Evolutionary conservation across 2,888 invertebrate genomes (phyloP).

Genomic region (Cephus spinipes): DNA sequence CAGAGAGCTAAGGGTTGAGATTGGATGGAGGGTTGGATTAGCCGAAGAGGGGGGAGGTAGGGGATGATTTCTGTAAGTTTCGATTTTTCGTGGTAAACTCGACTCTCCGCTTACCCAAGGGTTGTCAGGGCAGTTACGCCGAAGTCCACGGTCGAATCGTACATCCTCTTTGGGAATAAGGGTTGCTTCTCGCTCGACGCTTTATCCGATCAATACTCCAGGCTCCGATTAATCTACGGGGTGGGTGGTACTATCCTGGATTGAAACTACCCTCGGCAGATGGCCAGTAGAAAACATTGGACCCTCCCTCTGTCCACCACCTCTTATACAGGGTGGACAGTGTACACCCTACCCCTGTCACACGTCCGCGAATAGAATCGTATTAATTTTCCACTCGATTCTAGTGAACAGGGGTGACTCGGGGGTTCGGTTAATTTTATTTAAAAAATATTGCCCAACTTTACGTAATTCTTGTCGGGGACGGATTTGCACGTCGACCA

Average conservation of each 20-base stretch:
- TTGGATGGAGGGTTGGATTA: background rate
- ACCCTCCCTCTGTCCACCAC: slow-evolving; percentile 28
- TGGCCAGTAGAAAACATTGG: slow-evolving; percentile 53
- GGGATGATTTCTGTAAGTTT: background rate
- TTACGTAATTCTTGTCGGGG: background rate
- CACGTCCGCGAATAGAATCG: background rate
- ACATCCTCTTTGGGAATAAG: background rate
- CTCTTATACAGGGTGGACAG: background rate
- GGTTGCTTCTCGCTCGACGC: slow-evolving; percentile 17
- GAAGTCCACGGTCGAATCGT: background rate
- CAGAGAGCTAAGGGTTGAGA: background rate
- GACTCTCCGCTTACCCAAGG: background rate
- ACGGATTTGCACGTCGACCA: background rate
- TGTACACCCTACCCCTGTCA: background rate
- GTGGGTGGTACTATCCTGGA: slow-evolving; percentile 31
- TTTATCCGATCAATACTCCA: slow-evolving; percentile 60
- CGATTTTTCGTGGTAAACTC: background rate
- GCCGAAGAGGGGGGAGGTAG: background rate
- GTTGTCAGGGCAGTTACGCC: background rate
- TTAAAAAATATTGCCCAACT: background rate
- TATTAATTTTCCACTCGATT: background rate
- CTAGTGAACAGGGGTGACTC: background rate
- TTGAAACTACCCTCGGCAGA: slow-evolving; percentile 50
- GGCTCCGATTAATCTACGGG: slow-evolving; percentile 59
- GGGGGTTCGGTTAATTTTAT: background rate